Conservation (phyloP, 2,888 invertebrate genomes). For the Drosophila koepferae region DNA sequence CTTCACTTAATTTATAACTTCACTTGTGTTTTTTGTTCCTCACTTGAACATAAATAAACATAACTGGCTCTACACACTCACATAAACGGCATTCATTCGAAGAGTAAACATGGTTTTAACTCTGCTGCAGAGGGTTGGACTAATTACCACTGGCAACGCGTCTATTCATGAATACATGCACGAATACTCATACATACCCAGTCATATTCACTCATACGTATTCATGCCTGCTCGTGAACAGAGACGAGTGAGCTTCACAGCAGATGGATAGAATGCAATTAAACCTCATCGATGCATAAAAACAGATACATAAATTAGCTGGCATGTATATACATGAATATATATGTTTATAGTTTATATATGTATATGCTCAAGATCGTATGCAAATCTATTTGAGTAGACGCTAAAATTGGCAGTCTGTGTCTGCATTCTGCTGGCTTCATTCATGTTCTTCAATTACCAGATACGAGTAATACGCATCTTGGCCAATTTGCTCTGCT, state of each 20-base stretch:
- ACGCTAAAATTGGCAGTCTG: constrained; percentile 43
- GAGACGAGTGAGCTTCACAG: constrained; percentile 59
- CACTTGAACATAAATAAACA: constrained; percentile 2
- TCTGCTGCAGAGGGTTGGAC: constrained; percentile 15
- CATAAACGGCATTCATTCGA: constrained; percentile 12
- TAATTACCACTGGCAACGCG: constrained; percentile 42
- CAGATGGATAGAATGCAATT: constrained; percentile 79
- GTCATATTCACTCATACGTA: neutral
- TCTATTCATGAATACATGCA: constrained; percentile 24
- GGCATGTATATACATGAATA: neutral
- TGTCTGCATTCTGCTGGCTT: constrained; percentile 29
- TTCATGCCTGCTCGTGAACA: neutral
- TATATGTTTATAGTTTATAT: neutral
- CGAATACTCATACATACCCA: neutral
- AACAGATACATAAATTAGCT: constrained; percentile 41
- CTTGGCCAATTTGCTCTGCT: constrained; percentile 38
- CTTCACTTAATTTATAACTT: neutral
- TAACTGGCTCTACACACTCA: constrained; percentile 15
- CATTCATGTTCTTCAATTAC: constrained; percentile 70
- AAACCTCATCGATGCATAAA: constrained; percentile 81
- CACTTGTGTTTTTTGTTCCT: constrained; percentile 1
- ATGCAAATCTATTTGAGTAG: constrained; percentile 30
- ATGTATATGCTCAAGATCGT: constrained; percentile 9
- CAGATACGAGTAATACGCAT: constrained; percentile 48
- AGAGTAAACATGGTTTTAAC: constrained; percentile 31